Evolutionary conservation across 2,797 vertebrate genomes (phyloP).

Genomic region (Leptatherina wallacei): DNA sequence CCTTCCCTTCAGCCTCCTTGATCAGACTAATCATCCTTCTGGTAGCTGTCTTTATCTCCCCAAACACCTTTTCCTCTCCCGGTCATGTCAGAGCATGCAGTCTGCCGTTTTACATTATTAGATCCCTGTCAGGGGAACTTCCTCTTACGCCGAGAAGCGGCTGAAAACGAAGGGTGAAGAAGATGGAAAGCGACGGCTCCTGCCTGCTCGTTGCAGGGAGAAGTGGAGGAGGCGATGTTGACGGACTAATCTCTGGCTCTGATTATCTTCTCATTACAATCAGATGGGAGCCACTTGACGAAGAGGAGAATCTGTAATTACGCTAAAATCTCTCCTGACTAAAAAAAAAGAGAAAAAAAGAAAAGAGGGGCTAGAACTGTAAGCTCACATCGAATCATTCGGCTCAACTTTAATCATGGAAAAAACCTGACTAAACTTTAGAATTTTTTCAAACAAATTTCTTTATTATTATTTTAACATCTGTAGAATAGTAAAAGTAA

Average conservation of each 20-base stretch:
- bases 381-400: constrained; percentile 48
- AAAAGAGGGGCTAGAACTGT: constrained; percentile 55
- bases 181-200: constrained; percentile 59
- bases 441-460: background rate
- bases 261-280: constrained; percentile 85
- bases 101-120: constrained; percentile 73
- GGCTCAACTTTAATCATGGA: constrained; percentile 41
- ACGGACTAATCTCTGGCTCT: constrained; percentile 81
- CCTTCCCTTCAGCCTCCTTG: constrained; percentile 36
- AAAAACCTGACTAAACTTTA: constrained; percentile 22
- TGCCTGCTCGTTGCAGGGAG: constrained; percentile 46
- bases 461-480: background rate
- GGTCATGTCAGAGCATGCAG: constrained; percentile 56
- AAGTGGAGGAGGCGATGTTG: constrained; percentile 56
- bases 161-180: constrained; percentile 50
- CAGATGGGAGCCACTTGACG: constrained; percentile 72
- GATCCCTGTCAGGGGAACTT: constrained; percentile 55
- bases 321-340: constrained; percentile 73
- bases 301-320: constrained; percentile 77
- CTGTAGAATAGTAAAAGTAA: constrained; percentile 8
- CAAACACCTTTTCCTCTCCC: constrained; percentile 55
- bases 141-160: constrained; percentile 28
- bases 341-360: constrained; percentile 75
- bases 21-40: constrained; percentile 66
- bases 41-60: constrained; percentile 53